Conservation (phyloP, 2,797 vertebrate species). For the Microcaecilia unicolor region DNA sequence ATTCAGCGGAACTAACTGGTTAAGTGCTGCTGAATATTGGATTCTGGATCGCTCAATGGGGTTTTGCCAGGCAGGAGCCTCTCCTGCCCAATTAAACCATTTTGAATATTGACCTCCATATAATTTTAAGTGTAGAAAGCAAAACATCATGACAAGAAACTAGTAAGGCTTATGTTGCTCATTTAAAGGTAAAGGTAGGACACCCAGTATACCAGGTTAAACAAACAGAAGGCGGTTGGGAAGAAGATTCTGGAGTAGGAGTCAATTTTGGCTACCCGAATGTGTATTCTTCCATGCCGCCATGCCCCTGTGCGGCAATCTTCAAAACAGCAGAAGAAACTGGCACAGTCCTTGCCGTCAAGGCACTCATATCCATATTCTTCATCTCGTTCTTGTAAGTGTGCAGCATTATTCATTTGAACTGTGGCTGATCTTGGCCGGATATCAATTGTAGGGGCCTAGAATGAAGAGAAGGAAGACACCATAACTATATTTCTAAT, state of each 20-base stretch:
- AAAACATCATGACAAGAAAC: neutral
- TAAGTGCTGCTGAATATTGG: too few relatives aligned
- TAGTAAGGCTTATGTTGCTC: constrained; percentile 42
- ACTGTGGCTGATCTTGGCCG: constrained; percentile 93
- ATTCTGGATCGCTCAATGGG: too few relatives aligned
- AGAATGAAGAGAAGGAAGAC: constrained; percentile 23
- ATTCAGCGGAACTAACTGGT: too few relatives aligned
- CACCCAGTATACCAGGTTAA: constrained; percentile 97
- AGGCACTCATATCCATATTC: constrained; percentile 97
- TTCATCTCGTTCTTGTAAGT: constrained; percentile 94
- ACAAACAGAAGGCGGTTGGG: constrained; percentile 92
- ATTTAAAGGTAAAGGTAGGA: constrained; percentile 91
- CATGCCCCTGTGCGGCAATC: constrained; percentile 96
- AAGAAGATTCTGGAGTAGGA: constrained; percentile 96
- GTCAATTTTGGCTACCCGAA: constrained; percentile 96
- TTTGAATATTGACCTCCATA: too few relatives aligned
- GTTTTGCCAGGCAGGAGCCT: too few relatives aligned
- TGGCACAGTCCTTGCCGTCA: constrained; percentile 97
- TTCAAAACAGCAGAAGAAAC: constrained; percentile 98
- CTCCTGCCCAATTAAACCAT: too few relatives aligned
- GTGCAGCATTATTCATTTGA: constrained; percentile 98
- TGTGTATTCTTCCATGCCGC: constrained; percentile 93
- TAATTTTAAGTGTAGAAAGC: constrained; percentile 12
- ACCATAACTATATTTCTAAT: neutral
- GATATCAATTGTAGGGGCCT: constrained; percentile 96